Conservation (phyloP, 2,888 invertebrate species). For the Rhodophaea formosa region DNA sequence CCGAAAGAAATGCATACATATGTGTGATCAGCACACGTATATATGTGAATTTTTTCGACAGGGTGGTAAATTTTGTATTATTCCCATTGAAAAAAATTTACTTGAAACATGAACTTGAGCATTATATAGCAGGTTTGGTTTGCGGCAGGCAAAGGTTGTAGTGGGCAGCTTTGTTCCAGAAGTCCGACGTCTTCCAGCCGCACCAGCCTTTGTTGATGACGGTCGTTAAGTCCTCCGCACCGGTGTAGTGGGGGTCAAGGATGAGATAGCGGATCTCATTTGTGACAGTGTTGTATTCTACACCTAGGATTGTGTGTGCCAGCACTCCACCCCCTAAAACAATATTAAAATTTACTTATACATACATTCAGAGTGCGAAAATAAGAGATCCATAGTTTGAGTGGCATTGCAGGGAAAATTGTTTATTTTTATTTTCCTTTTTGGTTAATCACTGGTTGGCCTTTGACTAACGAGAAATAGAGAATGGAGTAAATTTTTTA, state of each 20-base stretch:
- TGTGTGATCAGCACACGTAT: too few species aligned
- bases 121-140: constrained; percentile 63
- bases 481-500: too few species aligned
- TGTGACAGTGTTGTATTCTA: constrained; percentile 90
- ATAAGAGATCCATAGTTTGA: not conserved
- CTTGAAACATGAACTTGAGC: not conserved
- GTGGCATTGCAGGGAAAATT: too few species aligned
- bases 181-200: constrained; percentile 96
- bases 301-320: constrained; percentile 98
- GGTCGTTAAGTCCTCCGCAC: constrained; percentile 88
- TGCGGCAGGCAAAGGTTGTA: constrained; percentile 98
- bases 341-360: too few species aligned
- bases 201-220: constrained; percentile 96
- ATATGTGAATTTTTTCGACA: too few species aligned
- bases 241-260: constrained; percentile 98
- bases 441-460: too few species aligned
- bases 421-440: too few species aligned
- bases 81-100: not conserved
- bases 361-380: too few species aligned
- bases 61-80: not conserved
- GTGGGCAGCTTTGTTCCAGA: constrained; percentile 97
- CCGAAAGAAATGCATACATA: too few species aligned
- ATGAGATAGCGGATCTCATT: constrained; percentile 95
- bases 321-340: constrained; percentile 94
- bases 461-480: too few species aligned